Base-by-base conservation (phyloP, 2,888 invertebrate species). In the Sclerodermus sp. region DNA sequence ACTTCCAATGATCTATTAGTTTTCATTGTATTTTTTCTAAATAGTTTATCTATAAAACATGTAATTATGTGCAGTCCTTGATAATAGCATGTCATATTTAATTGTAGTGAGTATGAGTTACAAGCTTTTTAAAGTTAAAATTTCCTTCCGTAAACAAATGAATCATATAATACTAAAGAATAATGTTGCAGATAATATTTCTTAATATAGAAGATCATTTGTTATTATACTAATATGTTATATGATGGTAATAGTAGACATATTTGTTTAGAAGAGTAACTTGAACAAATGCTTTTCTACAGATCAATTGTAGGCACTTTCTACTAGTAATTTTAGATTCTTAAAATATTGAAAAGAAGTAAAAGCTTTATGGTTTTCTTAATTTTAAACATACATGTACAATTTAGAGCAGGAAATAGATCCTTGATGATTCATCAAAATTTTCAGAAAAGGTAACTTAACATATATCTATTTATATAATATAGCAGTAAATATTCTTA, bases 241-340 rank as follows among this genome's bases (percentile, higher is more conserved):
- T 13, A 41, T 36, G 41, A 44, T 15, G 14, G 30, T 32, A 49
- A 48, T 29, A 36, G 39, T 49, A 58, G 15, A 29, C 23, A 17
- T 30, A 29, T 39, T 17, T n/a, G 40, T 40, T 37, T 38, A 45
- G 49, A 42, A 53, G 46, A 53, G 8, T 23, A 23, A 23, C 8
- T 23, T 23, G 23, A 23, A 23, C 4, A 23, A 23, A 23, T 23
- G 8, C 8, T 57, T 47, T 53, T 51, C 58, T 64, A 64, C 23
- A 52, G 60, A 59, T 66, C 67, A 51, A 44, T 63, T 72, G 66
- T 71, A 76, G 76, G 76, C 76, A 76, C 76, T 76, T 75, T 71
- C 76, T 74, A 76, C 70, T 65, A 73, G 62, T 69, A 71, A 68
- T 63, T 51, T 50, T 53, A 66, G 51, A 64, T 61, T 60, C 49